Percentiles rank a stretch among this genome's conserved stretches.
Evolutionary conservation across 2,888 invertebrate genomes (phyloP).

Genomic region (Monochamus alternatus): DNA sequence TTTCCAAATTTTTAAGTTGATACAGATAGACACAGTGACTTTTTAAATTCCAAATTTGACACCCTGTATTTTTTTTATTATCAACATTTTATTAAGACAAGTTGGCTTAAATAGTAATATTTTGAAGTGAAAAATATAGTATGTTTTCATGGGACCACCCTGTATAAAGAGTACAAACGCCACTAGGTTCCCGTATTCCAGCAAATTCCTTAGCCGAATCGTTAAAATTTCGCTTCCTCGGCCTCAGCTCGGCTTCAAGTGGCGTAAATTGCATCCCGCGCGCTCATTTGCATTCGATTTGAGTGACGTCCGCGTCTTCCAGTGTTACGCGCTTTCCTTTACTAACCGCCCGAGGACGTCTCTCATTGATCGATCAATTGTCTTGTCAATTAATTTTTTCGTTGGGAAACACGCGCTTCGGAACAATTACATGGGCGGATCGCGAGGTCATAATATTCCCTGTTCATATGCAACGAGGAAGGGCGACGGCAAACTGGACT

Average conservation of each 20-base stretch:
- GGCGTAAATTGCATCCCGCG: no score
- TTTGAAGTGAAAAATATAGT: no score
- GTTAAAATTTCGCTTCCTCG: no score
- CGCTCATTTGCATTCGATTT: not conserved
- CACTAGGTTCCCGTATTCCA: not conserved
- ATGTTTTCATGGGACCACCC: no score
- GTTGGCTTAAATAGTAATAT: no score
- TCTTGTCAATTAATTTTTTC: constrained; percentile 13
- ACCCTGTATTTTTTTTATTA: no score
- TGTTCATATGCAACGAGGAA: not conserved
- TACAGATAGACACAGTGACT: no score
- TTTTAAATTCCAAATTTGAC: no score
- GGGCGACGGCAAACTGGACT: not conserved
- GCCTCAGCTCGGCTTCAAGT: no score
- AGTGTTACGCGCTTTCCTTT: not conserved
- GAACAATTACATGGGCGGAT: constrained; percentile 15
- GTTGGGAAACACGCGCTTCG: not conserved
- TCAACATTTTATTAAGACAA: no score
- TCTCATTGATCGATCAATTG: constrained; percentile 17
- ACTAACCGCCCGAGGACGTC: not conserved
- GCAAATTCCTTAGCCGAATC: not conserved
- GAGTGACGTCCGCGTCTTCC: not conserved
- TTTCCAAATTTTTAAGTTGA: no score
- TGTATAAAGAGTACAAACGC: no score
- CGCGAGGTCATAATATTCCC: constrained; percentile 1